These are phyloP conservation scores for Aplochiton taeniatus DNA, from an alignment of 2,797 vertebrate species.

Conservation along the genomic window DNA sequence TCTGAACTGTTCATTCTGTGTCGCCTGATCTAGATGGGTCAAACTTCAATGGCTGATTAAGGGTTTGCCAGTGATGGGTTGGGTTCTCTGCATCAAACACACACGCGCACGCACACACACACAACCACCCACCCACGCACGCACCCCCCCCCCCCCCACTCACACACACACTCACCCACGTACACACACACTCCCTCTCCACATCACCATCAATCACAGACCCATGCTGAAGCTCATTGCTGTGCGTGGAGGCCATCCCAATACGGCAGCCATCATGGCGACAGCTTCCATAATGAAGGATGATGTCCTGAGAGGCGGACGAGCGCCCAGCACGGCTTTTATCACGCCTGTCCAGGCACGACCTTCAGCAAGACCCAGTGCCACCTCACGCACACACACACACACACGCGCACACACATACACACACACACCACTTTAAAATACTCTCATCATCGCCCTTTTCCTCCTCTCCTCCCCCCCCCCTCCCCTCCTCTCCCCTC, in stretches of 20 bases:
- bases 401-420: not conserved
- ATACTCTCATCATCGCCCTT: not conserved
- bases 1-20: too few species aligned
- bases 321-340: slow-evolving; percentile 38
- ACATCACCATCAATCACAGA: slow-evolving; percentile 61
- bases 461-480: not conserved
- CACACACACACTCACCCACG: not conserved
- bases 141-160: not conserved
- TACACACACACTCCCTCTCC: slow-evolving; percentile 22
- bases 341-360: slow-evolving; percentile 47
- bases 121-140: not conserved
- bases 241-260: slow-evolving; percentile 34
- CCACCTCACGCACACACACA: not conserved
- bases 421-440: not conserved
- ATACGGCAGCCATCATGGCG: slow-evolving; percentile 52
- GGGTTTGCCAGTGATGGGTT: slow-evolving; percentile 16
- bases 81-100: not conserved
- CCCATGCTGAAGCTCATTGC: slow-evolving; percentile 51
- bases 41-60: slow-evolving; percentile 70
- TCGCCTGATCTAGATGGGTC: not conserved
- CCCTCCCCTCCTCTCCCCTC: not conserved
- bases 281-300: slow-evolving; percentile 63
- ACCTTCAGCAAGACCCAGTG: slow-evolving; percentile 50
- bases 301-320: slow-evolving; percentile 55
- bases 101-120: not conserved